Base-by-base conservation (phyloP, 2,888 invertebrate genomes). In the Drosophila barbarae region DNA sequence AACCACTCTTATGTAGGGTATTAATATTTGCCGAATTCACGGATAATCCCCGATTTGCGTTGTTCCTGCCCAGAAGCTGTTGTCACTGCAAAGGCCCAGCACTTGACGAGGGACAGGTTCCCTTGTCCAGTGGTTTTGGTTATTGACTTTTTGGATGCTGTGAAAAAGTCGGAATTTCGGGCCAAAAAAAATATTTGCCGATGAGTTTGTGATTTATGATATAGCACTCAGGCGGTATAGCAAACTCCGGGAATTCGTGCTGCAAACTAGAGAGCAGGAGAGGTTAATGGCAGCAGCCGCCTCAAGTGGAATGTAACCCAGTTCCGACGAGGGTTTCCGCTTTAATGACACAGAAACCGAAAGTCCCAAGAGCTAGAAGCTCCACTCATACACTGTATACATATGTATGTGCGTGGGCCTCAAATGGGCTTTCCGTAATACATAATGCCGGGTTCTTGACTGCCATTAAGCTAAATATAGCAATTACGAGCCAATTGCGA, bases 341-440 rank as follows among this genome's bases (percentile, higher is more conserved):
- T 72, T 86, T 73, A 78, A 77, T 77, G 83, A 77, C 71, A 86
- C 67, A 61, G 86, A 86, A 87, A 86, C 73, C 69, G 86, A 86
- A 86, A 86, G 86, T 87, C 49, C 66, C 69, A 71, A 70, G 68
- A 47, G 60, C 38, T n/a, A 38, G 46, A 15, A 18, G 34, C 18
- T 15, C 21, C 50, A 65, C 52, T 61, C 41, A 60, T 69, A 58
- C 66, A 57, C 0, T 7, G 26, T 44, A 64, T 34, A 18, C 34
- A 49, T 18, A 12, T 5, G 2, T 6, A 42, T 41, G 49, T 64
- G 57, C 39, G 63, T 69, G 55, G 56, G 38, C 51, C 58, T 46
- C 28, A 46, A 46, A 47, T 58, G 47, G 23, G 38, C 44, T 39
- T 41, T 35, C 44, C 58, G 58, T 59, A 67, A 57, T 60, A 71